phyloP scores from a whole-genome alignment of 2,797 vertebrate species.

The Cynopterus sphinx region DNA sequence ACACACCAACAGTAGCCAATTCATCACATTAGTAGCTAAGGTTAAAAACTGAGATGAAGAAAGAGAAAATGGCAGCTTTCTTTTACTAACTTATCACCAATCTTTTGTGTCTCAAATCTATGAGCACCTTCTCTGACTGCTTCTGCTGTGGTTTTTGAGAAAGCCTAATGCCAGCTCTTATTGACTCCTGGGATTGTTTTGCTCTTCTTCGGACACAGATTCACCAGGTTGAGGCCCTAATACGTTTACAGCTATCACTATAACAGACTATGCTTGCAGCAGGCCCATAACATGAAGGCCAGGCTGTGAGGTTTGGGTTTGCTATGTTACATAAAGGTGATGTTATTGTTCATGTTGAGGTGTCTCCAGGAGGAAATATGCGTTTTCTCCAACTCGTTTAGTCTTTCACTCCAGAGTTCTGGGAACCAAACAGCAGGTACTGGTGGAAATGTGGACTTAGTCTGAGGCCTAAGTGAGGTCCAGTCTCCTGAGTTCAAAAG shows the following conservation, averaged over 20 bases:
- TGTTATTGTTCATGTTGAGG: neutral
- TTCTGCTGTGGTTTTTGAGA: neutral
- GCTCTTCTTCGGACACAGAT: neutral
- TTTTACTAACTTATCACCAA: neutral
- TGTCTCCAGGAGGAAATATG: neutral
- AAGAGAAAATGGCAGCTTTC: conserved; percentile 26
- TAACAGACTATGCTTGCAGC: neutral
- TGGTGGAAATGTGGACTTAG: neutral
- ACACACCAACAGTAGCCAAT: neutral
- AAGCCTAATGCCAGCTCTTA: neutral
- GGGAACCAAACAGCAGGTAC: neutral
- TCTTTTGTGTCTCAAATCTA: neutral
- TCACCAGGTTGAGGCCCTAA: neutral
- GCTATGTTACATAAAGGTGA: neutral
- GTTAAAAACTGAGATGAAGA: conserved; percentile 18
- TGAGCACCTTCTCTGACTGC: neutral
- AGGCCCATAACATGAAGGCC: neutral
- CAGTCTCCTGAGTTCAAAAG: neutral
- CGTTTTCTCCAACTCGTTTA: neutral
- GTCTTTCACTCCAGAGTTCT: neutral
- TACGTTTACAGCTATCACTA: neutral
- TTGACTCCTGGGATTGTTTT: neutral
- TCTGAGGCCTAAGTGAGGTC: neutral
- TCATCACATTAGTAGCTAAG: neutral
- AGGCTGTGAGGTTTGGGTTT: neutral